Evolutionary conservation across 2,888 invertebrate genomes (phyloP).

Genomic region (Ormyrus labotus): DNA sequence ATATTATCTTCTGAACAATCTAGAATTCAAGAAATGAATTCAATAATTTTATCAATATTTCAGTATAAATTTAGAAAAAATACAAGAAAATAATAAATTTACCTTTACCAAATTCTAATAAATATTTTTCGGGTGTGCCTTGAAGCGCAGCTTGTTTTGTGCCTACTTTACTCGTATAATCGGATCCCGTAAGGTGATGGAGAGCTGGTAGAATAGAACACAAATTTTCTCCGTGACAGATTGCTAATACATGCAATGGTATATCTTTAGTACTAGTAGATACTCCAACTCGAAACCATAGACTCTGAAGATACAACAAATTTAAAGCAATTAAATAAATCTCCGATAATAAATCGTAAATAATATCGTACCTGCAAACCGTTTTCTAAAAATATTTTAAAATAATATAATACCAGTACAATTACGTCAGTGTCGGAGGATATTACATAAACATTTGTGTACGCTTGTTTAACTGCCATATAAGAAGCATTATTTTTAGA

Average conservation of each 20-base stretch:
- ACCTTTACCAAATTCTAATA: neutral
- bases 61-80: neutral
- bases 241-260: neutral
- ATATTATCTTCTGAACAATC: neutral
- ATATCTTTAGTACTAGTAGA: neutral
- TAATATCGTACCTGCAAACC: conserved; percentile 13
- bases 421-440: conserved; percentile 14
- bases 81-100: neutral
- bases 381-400: neutral
- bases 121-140: neutral
- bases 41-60: neutral
- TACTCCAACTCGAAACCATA: neutral
- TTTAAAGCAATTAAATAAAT: too few relatives aligned
- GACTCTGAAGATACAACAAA: too few relatives aligned
- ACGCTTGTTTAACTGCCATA: neutral
- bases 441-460: neutral
- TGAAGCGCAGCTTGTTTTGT: conserved; percentile 23
- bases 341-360: too few relatives aligned
- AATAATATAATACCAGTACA: conserved; percentile 15
- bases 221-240: neutral
- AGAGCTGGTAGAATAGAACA: conserved; percentile 33
- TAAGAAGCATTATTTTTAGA: conserved; percentile 8
- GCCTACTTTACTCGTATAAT: conserved; percentile 47
- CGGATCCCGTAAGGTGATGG: conserved; percentile 41
- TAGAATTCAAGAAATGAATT: neutral